These are phyloP conservation scores for Pavo muticus DNA, from an alignment of 2,113 vertebrate species.

Conservation along the genomic window DNA sequence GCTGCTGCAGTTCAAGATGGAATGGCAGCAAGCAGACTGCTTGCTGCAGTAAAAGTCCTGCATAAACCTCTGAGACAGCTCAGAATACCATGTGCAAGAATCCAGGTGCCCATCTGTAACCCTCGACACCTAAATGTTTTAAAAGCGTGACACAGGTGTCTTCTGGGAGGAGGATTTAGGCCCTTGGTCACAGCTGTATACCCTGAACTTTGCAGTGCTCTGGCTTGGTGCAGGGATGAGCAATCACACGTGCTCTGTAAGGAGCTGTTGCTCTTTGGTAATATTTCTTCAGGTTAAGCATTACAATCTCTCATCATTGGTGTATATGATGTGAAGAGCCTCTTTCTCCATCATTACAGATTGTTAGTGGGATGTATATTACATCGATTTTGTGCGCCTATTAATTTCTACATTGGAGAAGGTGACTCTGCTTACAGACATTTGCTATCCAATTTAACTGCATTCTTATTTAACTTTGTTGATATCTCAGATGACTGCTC, in stretches of 20 bases:
- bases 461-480: background rate
- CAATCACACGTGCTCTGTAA: background rate
- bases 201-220: accelerated
- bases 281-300: background rate
- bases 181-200: background rate
- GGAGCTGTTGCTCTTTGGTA: background rate
- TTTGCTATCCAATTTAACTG: background rate
- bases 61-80: background rate
- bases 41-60: background rate
- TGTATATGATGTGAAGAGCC: background rate
- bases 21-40: background rate
- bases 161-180: background rate
- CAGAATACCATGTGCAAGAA: background rate
- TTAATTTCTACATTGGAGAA: background rate
- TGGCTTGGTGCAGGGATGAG: accelerated
- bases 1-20: background rate
- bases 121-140: background rate
- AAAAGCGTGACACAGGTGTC: background rate
- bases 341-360: background rate
- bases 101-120: background rate
- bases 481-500: background rate
- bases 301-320: background rate
- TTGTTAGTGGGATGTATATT: background rate
- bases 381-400: background rate
- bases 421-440: background rate